Conservation (phyloP, 2,113 vertebrate genomes). For the Vanacampus margaritifer region DNA sequence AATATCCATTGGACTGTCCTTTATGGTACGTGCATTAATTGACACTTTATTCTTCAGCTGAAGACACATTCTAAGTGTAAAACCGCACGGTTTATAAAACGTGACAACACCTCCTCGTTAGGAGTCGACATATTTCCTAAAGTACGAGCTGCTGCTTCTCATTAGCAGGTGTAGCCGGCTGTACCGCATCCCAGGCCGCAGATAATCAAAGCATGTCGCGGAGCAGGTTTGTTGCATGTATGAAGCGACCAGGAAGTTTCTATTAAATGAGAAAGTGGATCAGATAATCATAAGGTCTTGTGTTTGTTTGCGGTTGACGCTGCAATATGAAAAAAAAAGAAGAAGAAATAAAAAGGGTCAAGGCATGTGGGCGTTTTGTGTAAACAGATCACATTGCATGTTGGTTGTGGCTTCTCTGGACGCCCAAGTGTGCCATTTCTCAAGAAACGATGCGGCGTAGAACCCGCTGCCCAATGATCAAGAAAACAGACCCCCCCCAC, state of each 20-base stretch:
- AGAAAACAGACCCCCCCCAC: too few species aligned
- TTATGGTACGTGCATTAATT: too few species aligned
- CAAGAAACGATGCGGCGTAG: not conserved
- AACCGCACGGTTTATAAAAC: too few species aligned
- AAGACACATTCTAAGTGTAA: too few species aligned
- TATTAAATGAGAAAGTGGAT: not conserved
- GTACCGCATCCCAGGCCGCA: not conserved
- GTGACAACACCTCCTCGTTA: not conserved
- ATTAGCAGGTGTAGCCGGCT: not conserved
- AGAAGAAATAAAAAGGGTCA: too few species aligned
- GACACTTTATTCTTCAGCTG: too few species aligned
- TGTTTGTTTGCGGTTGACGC: too few species aligned
- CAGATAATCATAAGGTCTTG: not conserved
- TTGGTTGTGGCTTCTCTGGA: not conserved
- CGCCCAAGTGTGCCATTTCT: not conserved
- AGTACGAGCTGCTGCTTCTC: too few species aligned
- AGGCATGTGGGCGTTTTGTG: not conserved
- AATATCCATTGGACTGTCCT: too few species aligned
- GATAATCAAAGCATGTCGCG: not conserved
- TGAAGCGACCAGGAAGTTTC: not conserved
- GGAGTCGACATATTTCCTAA: too few species aligned
- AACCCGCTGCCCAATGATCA: not conserved
- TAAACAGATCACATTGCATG: not conserved
- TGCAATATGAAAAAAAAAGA: too few species aligned
- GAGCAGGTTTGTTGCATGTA: not conserved